Base-by-base conservation (phyloP, 1,140 invertebrate species). In the Laupala kohalensis region DNA sequence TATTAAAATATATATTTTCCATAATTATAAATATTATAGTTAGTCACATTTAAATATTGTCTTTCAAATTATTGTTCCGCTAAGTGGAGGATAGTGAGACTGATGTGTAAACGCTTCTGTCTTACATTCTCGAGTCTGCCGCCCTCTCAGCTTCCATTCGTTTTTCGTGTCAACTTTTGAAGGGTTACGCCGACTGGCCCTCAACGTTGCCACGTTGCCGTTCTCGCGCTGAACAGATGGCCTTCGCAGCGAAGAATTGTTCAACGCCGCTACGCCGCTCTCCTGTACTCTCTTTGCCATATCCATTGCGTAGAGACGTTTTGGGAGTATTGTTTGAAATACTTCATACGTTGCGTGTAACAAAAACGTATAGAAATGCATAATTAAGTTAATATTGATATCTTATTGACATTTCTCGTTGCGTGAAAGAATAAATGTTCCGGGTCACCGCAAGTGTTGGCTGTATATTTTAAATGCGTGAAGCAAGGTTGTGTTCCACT, bases 401-500 rank as follows among this genome's bases (percentile, higher is more conserved):
- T 27, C n/a, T 6, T 4, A 24, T 65, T 65, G 24, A 24, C 5
- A 12, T n/a, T 24, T 15, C 25, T 9, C 12, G 23, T 23, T n/a
- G n/a, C 23, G n/a, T 12, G 12, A n/a, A 67, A 25, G 25, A 65
- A 65, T 6, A 27, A 67, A 68, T 5, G 12, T 9, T 27, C 19
- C 26, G 67, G 28, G 67, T 12, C 25, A n/a, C 6, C 67, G 5
- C 28, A 24, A 29, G 4, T 29, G 67, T 6, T 27, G 5, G 19
- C 29, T 23, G 12, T 29, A 27, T 37, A 70, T 70, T 70, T 70
- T 25, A 27, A 70, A 70, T 70, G 69, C 53, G 25, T 19, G 25
- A 23, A 27, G 26, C 69, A 70, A 70, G 69, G 69, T 70, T 71
- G 64, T 71, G 71, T 71, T 67, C 71, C 26, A 71, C 71, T 71